These are phyloP conservation scores for Poeciliopsis prolifica DNA, from an alignment of 2,113 vertebrate species.

Conservation along the genomic window DNA sequence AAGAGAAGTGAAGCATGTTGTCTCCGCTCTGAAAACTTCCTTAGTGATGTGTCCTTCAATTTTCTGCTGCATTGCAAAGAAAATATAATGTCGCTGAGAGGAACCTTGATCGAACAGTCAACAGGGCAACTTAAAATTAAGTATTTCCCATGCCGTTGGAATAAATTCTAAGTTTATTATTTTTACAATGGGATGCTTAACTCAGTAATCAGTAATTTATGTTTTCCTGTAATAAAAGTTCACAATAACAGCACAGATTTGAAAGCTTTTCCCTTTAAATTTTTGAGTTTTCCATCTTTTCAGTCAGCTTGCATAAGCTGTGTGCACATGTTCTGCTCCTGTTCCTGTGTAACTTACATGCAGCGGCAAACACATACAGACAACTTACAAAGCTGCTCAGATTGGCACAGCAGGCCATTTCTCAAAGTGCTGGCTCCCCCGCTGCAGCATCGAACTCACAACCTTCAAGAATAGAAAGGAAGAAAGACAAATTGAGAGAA, in stretches of 20 bases:
- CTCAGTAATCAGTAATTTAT: not conserved
- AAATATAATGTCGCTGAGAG: not conserved
- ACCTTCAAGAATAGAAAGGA: constrained; percentile 20
- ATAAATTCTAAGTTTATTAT: not conserved
- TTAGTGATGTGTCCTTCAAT: not conserved
- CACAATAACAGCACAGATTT: not conserved
- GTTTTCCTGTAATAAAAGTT: not conserved
- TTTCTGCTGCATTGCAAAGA: not conserved
- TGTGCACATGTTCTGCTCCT: constrained; percentile 6
- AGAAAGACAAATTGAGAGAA: not conserved
- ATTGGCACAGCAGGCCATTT: constrained; percentile 3
- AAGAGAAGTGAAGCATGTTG: not conserved
- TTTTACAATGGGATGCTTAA: not conserved
- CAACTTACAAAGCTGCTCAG: constrained; percentile 1
- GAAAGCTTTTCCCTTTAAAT: not conserved
- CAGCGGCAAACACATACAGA: not conserved
- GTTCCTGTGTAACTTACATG: not conserved
- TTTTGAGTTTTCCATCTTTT: too few relatives aligned
- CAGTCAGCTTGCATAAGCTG: constrained; percentile 19
- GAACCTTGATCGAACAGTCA: not conserved
- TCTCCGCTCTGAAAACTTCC: not conserved
- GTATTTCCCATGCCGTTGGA: not conserved
- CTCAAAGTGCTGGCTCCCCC: constrained; percentile 11
- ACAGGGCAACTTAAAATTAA: not conserved
- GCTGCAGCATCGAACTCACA: constrained; percentile 13